A percentile compares a stretch with the other conserved stretches of the same genome.
Evolutionary conservation across 2,888 invertebrate genomes (phyloP).

Genomic region (Entomobrya multifasciata): DNA sequence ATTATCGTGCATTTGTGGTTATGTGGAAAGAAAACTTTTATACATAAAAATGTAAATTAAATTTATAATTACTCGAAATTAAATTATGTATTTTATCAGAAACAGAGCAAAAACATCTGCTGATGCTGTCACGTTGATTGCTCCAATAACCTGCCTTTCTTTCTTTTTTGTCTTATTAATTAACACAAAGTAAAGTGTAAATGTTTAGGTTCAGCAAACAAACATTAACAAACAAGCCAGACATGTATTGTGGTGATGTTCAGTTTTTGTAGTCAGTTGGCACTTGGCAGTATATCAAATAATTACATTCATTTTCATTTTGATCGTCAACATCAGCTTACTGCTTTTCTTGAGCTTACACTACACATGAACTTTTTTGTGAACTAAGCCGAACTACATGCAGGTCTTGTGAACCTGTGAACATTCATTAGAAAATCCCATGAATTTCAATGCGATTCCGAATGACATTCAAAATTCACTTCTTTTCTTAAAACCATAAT

Average conservation of each 20-base stretch:
- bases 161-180: neutral
- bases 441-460: constrained; percentile 54
- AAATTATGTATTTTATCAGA: no score
- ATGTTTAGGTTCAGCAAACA: neutral
- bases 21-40: no score
- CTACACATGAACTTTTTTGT: no score
- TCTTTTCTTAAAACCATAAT: constrained; percentile 30
- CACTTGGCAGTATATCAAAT: constrained; percentile 8
- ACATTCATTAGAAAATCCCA: constrained; percentile 31
- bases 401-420: neutral
- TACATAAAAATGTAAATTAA: no score
- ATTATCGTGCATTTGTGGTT: no score
- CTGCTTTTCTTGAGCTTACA: no score
- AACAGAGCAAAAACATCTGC: neutral
- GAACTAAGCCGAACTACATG: neutral
- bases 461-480: constrained; percentile 46
- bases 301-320: constrained; percentile 18
- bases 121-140: neutral
- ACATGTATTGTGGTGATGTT: neutral
- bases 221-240: neutral
- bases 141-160: constrained; percentile 5
- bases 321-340: neutral
- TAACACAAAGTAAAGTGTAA: neutral
- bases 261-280: constrained; percentile 12
- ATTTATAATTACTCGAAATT: no score